phyloP scores from a whole-genome alignment of 1,140 invertebrate species.

The Bradynema listronoti region DNA sequence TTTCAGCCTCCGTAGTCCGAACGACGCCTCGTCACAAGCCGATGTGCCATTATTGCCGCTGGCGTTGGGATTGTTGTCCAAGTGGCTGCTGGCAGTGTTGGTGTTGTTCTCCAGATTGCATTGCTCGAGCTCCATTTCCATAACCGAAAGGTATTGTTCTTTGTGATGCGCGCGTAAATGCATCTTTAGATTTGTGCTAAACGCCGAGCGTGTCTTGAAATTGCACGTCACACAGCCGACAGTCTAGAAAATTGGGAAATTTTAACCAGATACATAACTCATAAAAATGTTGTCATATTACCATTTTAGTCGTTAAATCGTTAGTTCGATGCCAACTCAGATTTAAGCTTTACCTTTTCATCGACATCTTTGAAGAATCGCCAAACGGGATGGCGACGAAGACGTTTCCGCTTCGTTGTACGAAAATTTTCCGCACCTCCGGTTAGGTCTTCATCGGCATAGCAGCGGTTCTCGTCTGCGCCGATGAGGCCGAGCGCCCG shows the following conservation, averaged over 20 bases:
- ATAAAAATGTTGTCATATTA: not conserved
- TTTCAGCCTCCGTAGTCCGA: too few species aligned
- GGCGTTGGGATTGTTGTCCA: too few species aligned
- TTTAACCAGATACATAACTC: slow-evolving; percentile 3
- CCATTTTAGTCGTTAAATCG: not conserved
- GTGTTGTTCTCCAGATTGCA: too few species aligned
- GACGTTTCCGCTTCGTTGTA: slow-evolving; percentile 17
- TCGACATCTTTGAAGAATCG: slow-evolving; percentile 13
- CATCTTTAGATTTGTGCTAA: slow-evolving; percentile 24
- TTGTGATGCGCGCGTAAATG: slow-evolving; percentile 18
- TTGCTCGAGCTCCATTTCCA: slow-evolving; percentile 18
- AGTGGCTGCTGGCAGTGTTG: too few species aligned
- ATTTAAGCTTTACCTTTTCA: slow-evolving; percentile 23
- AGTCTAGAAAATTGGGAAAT: slow-evolving; percentile 13
- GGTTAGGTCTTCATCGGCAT: not conserved
- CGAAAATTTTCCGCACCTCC: not conserved
- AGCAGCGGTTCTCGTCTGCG: not conserved
- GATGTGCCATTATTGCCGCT: too few species aligned
- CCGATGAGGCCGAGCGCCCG: too few species aligned
- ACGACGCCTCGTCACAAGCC: too few species aligned
- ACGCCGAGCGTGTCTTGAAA: slow-evolving; percentile 17
- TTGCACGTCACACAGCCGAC: slow-evolving; percentile 23
- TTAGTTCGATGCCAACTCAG: too few species aligned
- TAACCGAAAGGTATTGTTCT: slow-evolving; percentile 19
- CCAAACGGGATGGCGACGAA: slow-evolving; percentile 20